These are phyloP conservation scores for Elanoides forficatus DNA, from an alignment of 2,113 vertebrate genomes.

Conservation along the genomic window DNA sequence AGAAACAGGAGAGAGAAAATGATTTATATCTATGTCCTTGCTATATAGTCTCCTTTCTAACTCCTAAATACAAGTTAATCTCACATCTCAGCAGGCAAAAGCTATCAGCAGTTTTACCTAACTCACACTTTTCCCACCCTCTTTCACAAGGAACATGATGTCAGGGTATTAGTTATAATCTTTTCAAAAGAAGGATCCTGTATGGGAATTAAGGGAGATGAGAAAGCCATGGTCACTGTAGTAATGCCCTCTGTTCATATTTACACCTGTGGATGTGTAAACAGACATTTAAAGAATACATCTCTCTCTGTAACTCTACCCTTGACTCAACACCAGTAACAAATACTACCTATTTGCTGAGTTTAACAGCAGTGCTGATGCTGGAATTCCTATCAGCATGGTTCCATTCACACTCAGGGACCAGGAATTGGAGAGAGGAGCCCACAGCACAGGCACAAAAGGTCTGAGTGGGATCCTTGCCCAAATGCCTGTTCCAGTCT, in stretches of 20 bases:
- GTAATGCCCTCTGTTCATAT: neutral
- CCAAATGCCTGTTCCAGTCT: neutral
- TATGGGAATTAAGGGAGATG: neutral
- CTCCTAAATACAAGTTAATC: neutral
- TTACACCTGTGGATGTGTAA: neutral
- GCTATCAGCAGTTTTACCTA: neutral
- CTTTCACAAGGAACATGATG: neutral
- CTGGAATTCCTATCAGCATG: neutral
- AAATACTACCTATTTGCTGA: neutral
- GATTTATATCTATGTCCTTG: neutral
- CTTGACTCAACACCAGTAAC: neutral
- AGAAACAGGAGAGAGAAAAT: neutral
- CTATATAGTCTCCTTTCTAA: neutral
- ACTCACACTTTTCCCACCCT: neutral
- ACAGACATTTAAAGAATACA: neutral
- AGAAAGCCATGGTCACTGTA: neutral
- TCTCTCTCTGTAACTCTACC: neutral
- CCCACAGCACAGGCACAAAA: neutral
- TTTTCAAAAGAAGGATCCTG: neutral
- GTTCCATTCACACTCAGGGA: neutral
- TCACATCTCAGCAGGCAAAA: neutral
- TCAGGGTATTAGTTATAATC: neutral
- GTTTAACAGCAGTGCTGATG: neutral
- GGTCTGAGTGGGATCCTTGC: neutral
- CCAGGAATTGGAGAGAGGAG: neutral